phyloP scores from a whole-genome alignment of 1,140 invertebrate genomes.

The Solen grandis region DNA sequence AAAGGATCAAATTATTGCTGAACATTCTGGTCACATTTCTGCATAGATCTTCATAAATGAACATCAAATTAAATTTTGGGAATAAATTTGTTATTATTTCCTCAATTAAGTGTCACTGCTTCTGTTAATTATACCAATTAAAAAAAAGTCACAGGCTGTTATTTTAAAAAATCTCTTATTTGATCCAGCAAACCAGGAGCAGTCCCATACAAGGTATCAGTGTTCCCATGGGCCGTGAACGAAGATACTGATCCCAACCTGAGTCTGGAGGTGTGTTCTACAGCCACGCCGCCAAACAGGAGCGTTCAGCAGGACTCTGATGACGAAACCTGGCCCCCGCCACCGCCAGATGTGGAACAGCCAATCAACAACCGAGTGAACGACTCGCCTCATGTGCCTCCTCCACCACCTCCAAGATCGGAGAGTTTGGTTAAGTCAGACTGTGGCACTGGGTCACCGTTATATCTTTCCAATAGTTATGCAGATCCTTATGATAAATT shows the following conservation, averaged over 20 bases:
- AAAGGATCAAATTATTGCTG: no score
- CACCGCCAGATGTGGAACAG: not conserved
- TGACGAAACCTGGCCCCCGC: slow-evolving; percentile 27
- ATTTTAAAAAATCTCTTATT: no score
- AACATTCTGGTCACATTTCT: no score
- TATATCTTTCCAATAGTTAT: slow-evolving; percentile 28
- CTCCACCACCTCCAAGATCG: slow-evolving; percentile 45
- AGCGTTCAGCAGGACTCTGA: not conserved
- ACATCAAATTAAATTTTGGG: no score
- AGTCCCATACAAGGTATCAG: slow-evolving; percentile 37
- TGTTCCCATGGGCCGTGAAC: slow-evolving; percentile 28
- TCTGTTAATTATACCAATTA: no score
- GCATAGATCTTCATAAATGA: no score
- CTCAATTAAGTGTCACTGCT: no score
- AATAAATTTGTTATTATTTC: no score
- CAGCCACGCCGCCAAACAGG: slow-evolving; percentile 12
- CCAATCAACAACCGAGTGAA: not conserved
- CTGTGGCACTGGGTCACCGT: not conserved
- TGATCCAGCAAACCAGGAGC: no score
- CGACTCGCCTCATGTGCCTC: slow-evolving; percentile 43
- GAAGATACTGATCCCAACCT: not conserved
- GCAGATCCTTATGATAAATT: slow-evolving; percentile 51
- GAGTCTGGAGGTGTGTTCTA: slow-evolving; percentile 16
- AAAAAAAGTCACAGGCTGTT: no score
- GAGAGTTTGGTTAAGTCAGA: slow-evolving; percentile 30